These are phyloP conservation scores for Tinamus major DNA, from an alignment of 2,797 vertebrate genomes.

Conservation along the genomic window DNA sequence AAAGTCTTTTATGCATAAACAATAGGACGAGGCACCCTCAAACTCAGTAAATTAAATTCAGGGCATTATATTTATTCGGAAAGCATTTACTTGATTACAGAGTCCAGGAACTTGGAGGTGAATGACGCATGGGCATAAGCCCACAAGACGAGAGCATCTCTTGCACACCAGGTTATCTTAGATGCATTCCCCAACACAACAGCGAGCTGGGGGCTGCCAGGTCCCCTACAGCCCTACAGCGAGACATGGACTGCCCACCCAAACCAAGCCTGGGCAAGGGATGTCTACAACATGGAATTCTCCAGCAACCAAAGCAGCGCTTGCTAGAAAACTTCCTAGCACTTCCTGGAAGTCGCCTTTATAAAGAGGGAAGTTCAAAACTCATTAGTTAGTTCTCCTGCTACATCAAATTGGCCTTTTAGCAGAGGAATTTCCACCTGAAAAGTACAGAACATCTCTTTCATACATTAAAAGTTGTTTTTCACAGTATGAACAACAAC, in stretches of 20 bases:
- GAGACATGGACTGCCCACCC: fast-evolving
- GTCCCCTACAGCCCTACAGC: not conserved
- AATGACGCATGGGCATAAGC: not conserved
- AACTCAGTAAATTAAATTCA: slow-evolving; percentile 7
- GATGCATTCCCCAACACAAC: not conserved
- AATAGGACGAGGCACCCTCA: not conserved
- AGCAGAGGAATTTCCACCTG: not conserved
- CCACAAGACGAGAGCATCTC: not conserved
- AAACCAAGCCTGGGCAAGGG: not conserved
- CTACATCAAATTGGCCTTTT: not conserved
- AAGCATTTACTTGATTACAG: slow-evolving; percentile 39
- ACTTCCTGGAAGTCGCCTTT: not conserved
- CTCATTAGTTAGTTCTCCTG: not conserved
- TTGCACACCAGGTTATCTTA: not conserved
- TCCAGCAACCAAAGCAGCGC: not conserved
- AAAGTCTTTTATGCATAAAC: not conserved
- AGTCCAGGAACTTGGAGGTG: not conserved
- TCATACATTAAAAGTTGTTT: not conserved
- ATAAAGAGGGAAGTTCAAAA: not conserved
- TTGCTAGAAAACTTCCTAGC: not conserved
- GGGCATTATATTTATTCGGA: not conserved
- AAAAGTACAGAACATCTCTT: not conserved
- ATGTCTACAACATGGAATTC: not conserved
- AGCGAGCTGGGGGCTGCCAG: fast-evolving
- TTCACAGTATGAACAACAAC: not conserved